phyloP scores from a whole-genome alignment of 2,888 invertebrate species.

The Blastobasis adustella region DNA sequence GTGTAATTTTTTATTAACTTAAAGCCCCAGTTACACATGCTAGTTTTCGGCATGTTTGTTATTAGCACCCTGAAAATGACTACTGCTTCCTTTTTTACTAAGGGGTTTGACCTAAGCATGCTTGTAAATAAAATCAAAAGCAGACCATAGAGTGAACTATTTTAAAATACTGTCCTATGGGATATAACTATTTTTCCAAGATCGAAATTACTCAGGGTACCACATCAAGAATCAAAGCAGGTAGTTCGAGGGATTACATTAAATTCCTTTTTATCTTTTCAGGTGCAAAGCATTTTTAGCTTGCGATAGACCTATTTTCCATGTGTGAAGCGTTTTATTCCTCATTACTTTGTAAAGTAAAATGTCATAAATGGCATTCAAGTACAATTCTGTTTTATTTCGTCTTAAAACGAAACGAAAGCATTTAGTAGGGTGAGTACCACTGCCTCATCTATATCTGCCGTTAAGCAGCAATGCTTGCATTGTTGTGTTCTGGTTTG shows the following conservation, averaged over 20 bases:
- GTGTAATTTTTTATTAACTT: too few relatives aligned
- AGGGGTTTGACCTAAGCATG: not conserved
- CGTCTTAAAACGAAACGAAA: not conserved
- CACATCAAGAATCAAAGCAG: not conserved
- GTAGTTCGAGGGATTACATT: too few relatives aligned
- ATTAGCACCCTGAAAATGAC: too few relatives aligned
- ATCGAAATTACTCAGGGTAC: not conserved
- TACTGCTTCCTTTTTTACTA: not conserved
- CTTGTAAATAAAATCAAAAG: not conserved
- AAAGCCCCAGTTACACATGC: too few relatives aligned
- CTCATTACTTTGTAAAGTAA: not conserved
- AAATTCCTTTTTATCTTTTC: constrained; percentile 1
- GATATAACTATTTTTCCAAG: not conserved
- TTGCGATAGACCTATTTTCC: not conserved
- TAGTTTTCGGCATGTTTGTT: too few relatives aligned
- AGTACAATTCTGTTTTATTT: not conserved
- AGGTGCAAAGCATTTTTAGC: constrained; percentile 4
- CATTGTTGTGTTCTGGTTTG: not conserved
- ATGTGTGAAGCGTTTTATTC: not conserved
- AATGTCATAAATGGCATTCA: not conserved
- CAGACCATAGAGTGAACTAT: not conserved
- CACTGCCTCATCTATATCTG: not conserved
- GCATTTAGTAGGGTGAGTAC: not conserved
- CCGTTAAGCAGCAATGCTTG: too few relatives aligned
- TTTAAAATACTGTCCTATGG: not conserved